Conservation (phyloP, 2,797 vertebrate species). For the Halcyon smyrnensis region DNA sequence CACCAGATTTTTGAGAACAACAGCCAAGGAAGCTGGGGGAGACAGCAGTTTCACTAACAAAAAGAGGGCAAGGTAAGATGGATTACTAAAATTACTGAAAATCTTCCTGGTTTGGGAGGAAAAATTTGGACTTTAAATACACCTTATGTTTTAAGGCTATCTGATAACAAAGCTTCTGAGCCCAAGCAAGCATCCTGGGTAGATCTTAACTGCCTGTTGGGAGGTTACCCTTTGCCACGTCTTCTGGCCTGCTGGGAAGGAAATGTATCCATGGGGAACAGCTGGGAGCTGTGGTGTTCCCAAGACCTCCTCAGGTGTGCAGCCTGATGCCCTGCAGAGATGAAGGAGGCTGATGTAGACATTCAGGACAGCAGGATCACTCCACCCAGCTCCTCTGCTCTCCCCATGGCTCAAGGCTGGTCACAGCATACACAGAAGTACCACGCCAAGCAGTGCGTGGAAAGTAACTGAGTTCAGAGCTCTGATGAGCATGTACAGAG, state of each 20-base stretch:
- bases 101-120: neutral
- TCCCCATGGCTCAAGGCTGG: neutral
- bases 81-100: neutral
- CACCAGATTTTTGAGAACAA: neutral
- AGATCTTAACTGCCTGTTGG: neutral
- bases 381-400: neutral
- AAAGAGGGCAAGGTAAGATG: neutral
- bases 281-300: neutral
- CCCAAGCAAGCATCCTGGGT: neutral
- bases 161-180: neutral
- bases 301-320: accelerated
- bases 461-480: neutral
- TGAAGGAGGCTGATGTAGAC: neutral
- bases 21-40: neutral
- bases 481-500: neutral
- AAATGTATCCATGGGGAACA: too few relatives aligned
- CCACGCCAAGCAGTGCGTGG: neutral
- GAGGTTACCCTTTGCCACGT: neutral
- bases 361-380: neutral
- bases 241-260: neutral
- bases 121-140: neutral
- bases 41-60: neutral
- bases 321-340: neutral
- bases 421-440: neutral
- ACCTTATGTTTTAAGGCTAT: neutral